Conservation (phyloP, 1,140 invertebrate genomes). For the Procambarus virginalis region DNA sequence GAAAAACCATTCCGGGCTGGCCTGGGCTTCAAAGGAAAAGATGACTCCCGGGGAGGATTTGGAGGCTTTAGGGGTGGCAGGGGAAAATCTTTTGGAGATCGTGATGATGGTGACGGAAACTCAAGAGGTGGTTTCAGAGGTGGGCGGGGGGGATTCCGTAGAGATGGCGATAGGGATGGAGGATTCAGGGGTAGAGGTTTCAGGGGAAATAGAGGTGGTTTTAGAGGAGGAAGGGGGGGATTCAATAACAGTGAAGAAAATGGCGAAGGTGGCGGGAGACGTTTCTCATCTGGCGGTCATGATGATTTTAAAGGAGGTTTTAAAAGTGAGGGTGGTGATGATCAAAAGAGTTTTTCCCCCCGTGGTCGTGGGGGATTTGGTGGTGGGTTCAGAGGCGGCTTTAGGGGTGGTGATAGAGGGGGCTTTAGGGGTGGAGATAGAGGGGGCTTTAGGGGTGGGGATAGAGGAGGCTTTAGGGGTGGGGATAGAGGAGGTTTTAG, state of each 20-base stretch:
- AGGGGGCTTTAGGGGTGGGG: conserved; percentile 49
- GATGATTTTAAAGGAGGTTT: too few relatives aligned
- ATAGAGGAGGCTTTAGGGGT: conserved; percentile 71
- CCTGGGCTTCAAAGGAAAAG: conserved; percentile 57
- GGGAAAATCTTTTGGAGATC: not conserved
- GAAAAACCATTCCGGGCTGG: conserved; percentile 51
- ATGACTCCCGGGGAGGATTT: conserved; percentile 1
- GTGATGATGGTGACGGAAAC: not conserved
- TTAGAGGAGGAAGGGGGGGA: conserved; percentile 46
- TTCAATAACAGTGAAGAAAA: not conserved
- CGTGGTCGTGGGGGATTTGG: conserved; percentile 30
- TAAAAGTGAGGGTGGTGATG: conserved; percentile 4
- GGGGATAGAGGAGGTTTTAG: conserved; percentile 73
- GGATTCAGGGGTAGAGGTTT: conserved; percentile 18
- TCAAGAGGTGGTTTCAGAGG: conserved; percentile 18
- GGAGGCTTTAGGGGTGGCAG: conserved; percentile 44
- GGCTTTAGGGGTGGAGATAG: conserved; percentile 70
- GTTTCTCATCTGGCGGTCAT: not conserved
- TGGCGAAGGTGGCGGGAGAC: not conserved
- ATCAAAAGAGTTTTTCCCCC: not conserved
- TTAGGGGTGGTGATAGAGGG: conserved; percentile 72
- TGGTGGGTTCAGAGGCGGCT: conserved; percentile 58
- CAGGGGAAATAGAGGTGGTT: conserved; percentile 31
- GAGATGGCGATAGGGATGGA: conserved; percentile 40
- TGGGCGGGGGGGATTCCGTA: not conserved